These are phyloP conservation scores for Zelleria hepariella DNA, from an alignment of 2,888 invertebrate genomes.

Conservation along the genomic window DNA sequence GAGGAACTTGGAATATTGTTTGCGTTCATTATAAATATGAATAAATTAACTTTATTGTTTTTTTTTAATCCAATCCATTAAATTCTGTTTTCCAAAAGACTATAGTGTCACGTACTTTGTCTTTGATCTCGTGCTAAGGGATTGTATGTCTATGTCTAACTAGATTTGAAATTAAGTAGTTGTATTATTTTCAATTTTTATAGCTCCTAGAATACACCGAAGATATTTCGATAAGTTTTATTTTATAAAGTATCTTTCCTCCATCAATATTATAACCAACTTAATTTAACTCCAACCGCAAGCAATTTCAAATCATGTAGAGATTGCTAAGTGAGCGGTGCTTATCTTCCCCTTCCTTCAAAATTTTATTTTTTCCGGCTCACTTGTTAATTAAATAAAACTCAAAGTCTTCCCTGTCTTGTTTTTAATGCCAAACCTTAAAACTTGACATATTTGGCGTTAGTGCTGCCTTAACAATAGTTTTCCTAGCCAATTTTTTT, in stretches of 20 bases:
- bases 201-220: constrained; percentile 73
- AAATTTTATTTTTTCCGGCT: too few species aligned
- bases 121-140: constrained; percentile 72
- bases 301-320: background rate
- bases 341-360: too few species aligned
- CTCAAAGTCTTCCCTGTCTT: constrained; percentile 1
- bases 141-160: constrained; percentile 70
- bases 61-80: background rate
- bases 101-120: background rate
- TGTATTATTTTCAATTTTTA: constrained; percentile 72
- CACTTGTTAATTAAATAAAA: too few species aligned
- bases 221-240: constrained; percentile 73
- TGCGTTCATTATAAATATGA: background rate
- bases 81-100: background rate
- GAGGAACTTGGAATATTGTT: background rate
- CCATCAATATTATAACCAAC: constrained; percentile 53
- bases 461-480: background rate
- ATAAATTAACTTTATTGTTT: background rate
- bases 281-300: background rate
- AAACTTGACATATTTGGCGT: background rate
- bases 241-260: constrained; percentile 69
- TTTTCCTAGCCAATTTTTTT: background rate
- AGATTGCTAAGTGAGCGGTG: background rate
- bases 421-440: background rate
- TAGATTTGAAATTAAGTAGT: constrained; percentile 72